These are phyloP conservation scores for Cetoscarus ocellatus DNA, from an alignment of 2,797 vertebrate species.

Conservation along the genomic window DNA sequence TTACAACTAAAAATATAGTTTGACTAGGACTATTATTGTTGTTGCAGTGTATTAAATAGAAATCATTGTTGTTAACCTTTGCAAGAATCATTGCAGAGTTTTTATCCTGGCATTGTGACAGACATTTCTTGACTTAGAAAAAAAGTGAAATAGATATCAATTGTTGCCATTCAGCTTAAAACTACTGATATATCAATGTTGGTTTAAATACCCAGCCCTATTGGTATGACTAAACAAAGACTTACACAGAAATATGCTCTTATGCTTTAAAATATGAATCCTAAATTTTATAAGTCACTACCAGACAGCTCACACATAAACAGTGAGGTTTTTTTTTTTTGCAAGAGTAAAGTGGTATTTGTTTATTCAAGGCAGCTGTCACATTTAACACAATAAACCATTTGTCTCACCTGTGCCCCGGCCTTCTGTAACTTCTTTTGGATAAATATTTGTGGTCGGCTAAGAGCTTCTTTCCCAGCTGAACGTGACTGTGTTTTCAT, in stretches of 20 bases:
- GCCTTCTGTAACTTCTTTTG: neutral
- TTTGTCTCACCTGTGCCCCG: constrained; percentile 5
- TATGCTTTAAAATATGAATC: neutral
- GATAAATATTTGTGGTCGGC: neutral
- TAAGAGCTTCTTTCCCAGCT: neutral
- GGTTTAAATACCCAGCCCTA: no score
- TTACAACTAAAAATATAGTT: no score
- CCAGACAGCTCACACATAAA: neutral
- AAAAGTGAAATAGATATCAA: no score
- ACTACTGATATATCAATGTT: no score
- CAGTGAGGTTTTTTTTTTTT: neutral
- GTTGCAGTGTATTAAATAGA: no score
- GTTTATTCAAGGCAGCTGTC: neutral
- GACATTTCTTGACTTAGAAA: no score
- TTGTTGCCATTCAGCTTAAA: no score
- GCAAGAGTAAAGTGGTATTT: neutral
- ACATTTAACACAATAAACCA: neutral
- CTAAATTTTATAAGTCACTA: neutral
- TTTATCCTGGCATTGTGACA: no score
- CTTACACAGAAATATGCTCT: neutral
- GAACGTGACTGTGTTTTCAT: constrained; percentile 5
- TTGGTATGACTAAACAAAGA: no score
- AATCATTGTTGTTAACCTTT: no score
- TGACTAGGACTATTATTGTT: no score
- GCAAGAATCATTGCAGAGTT: no score